phyloP scores from a whole-genome alignment of 1,140 invertebrate genomes.

The Aphis gossypii region DNA sequence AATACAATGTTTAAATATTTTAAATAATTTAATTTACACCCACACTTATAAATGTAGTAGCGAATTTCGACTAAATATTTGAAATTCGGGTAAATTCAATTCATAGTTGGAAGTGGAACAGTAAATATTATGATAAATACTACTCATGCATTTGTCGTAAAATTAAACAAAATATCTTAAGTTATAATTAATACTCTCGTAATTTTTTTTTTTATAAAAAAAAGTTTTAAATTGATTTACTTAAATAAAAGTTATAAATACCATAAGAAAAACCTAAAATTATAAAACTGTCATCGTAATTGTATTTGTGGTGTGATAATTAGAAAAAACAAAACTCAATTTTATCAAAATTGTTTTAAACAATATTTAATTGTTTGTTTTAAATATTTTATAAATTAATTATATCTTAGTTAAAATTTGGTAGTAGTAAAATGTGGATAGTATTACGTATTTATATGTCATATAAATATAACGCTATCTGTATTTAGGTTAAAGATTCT shows the following conservation, averaged over 20 bases:
- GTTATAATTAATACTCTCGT: not conserved
- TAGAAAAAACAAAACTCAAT: no score
- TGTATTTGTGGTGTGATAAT: no score
- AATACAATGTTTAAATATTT: not conserved
- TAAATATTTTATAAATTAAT: not conserved
- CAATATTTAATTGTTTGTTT: not conserved
- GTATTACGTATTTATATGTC: no score
- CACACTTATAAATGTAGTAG: not conserved
- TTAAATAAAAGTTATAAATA: not conserved
- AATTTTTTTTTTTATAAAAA: not conserved
- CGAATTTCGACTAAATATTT: not conserved
- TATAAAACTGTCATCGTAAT: not conserved
- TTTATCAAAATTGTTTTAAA: no score
- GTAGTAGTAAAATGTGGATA: no score
- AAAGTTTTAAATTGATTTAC: not conserved
- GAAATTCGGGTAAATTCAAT: not conserved
- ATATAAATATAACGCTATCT: no score
- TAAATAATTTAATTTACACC: not conserved
- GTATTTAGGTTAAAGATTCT: not conserved
- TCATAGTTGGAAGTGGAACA: not conserved
- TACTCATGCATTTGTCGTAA: not conserved
- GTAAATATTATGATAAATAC: not conserved
- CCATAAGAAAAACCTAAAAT: not conserved
- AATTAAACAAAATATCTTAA: not conserved
- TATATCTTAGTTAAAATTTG: not conserved